These are phyloP conservation scores for Pangasius macronema DNA, from an alignment of 2,797 vertebrate genomes.

Conservation along the genomic window DNA sequence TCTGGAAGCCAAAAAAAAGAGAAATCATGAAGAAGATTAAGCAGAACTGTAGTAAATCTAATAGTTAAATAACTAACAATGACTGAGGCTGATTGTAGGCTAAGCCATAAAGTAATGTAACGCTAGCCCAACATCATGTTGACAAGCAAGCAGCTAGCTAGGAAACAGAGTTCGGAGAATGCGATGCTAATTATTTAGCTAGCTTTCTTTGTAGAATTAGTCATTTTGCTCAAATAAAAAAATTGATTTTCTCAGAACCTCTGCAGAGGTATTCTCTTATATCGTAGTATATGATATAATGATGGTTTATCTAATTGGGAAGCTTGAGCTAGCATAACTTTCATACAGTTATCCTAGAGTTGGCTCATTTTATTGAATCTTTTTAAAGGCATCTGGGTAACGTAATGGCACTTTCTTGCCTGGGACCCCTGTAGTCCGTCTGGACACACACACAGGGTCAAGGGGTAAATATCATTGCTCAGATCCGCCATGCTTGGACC, in stretches of 20 bases:
- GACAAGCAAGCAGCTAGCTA: background rate
- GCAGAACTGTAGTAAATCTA: background rate
- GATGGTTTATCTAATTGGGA: background rate
- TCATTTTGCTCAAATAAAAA: background rate
- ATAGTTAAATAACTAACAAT: background rate
- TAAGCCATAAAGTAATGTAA: background rate
- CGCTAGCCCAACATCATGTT: background rate
- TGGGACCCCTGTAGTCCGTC: background rate
- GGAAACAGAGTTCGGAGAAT: background rate
- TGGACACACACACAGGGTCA: constrained; percentile 33
- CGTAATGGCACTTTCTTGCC: background rate
- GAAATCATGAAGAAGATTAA: background rate
- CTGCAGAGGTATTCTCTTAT: background rate
- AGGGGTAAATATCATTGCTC: constrained; percentile 35
- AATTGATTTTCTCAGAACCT: background rate
- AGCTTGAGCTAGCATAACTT: background rate
- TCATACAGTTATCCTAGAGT: background rate
- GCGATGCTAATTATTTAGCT: background rate
- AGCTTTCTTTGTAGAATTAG: background rate
- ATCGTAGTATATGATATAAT: background rate
- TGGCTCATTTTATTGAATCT: background rate
- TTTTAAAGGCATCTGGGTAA: background rate
- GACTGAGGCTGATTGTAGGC: background rate
- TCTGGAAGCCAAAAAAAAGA: background rate
- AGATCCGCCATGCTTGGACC: constrained; percentile 67